Evolutionary conservation across 2,113 vertebrate species (phyloP).

Genomic region (Cephalopholis sonnerati): DNA sequence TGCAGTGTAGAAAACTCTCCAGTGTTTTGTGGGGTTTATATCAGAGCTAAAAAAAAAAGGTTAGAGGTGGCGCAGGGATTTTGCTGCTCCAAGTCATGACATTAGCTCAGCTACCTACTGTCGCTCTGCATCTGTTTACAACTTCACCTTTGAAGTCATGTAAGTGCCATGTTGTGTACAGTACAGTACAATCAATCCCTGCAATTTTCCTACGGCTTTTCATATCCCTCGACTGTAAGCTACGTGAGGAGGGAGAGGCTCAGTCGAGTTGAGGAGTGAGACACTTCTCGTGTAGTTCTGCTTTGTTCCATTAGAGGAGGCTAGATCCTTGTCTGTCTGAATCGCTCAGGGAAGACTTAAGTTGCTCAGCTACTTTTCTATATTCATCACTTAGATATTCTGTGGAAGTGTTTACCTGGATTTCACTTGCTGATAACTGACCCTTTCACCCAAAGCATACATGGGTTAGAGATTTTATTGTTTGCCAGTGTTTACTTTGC

Average conservation of each 20-base stretch:
- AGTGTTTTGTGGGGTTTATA: slow-evolving; percentile 5
- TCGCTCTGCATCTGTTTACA: slow-evolving; percentile 74
- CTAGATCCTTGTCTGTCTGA: slow-evolving; percentile 77
- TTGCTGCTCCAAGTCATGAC: slow-evolving; percentile 31
- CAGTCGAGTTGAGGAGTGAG: slow-evolving; percentile 35
- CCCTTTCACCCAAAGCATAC: slow-evolving; percentile 64
- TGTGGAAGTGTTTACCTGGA: slow-evolving; percentile 86
- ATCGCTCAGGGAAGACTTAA: slow-evolving; percentile 91
- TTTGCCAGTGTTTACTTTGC: slow-evolving; percentile 79
- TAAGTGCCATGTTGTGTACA: slow-evolving; percentile 72
- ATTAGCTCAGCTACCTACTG: slow-evolving; percentile 40
- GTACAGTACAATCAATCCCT: slow-evolving; percentile 62
- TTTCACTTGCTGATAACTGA: slow-evolving; percentile 87
- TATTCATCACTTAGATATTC: slow-evolving; percentile 86
- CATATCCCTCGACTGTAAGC: slow-evolving; percentile 43
- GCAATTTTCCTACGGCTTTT: slow-evolving; percentile 41
- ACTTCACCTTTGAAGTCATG: slow-evolving; percentile 66
- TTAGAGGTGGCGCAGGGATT: slow-evolving; percentile 21
- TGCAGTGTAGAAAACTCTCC: slow-evolving; percentile 8
- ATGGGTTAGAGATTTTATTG: slow-evolving; percentile 50
- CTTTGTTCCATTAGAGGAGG: slow-evolving; percentile 67
- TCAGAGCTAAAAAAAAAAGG: slow-evolving; percentile 7
- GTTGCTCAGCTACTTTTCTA: slow-evolving; percentile 88
- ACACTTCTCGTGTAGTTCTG: slow-evolving; percentile 62
- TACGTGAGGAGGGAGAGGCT: slow-evolving; percentile 15